Conservation (phyloP, 2,113 vertebrate genomes). For the Panurus biarmicus region DNA sequence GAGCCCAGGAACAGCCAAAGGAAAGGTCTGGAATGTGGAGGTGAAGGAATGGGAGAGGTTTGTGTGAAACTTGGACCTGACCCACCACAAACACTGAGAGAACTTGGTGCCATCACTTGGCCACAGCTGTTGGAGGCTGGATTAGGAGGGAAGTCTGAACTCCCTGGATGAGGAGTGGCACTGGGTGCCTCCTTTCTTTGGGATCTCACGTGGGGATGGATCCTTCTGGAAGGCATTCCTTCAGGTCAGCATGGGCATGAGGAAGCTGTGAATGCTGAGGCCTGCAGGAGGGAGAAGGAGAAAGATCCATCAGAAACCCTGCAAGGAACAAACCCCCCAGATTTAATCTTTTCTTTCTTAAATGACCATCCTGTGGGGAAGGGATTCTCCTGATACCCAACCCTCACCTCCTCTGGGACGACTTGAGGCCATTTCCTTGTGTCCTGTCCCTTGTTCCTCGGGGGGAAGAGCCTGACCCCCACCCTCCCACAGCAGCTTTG, state of each 20-base stretch:
- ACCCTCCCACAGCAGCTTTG: neutral
- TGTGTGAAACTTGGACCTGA: neutral
- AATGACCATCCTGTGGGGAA: neutral
- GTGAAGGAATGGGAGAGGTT: neutral
- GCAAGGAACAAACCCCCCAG: slow-evolving; percentile 51
- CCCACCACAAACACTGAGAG: neutral
- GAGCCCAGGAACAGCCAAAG: neutral
- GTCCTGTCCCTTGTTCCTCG: neutral
- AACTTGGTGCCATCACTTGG: neutral
- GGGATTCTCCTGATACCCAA: neutral
- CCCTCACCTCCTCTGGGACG: neutral
- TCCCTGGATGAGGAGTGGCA: slow-evolving; percentile 27
- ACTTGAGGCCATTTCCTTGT: neutral
- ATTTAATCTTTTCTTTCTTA: slow-evolving; percentile 60
- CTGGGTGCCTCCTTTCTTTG: slow-evolving; percentile 45
- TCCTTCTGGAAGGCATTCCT: slow-evolving; percentile 58
- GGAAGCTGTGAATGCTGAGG: slow-evolving; percentile 27
- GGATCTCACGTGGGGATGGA: slow-evolving; percentile 48
- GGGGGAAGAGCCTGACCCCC: neutral
- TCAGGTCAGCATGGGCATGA: slow-evolving; percentile 50
- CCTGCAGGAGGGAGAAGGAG: slow-evolving; percentile 17
- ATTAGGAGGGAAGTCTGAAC: neutral
- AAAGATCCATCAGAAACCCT: slow-evolving; percentile 44
- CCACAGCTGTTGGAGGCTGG: neutral
- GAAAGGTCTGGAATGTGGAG: neutral